Base-by-base conservation (phyloP, 1,140 invertebrate species). In the Vanessa tameamea region DNA sequence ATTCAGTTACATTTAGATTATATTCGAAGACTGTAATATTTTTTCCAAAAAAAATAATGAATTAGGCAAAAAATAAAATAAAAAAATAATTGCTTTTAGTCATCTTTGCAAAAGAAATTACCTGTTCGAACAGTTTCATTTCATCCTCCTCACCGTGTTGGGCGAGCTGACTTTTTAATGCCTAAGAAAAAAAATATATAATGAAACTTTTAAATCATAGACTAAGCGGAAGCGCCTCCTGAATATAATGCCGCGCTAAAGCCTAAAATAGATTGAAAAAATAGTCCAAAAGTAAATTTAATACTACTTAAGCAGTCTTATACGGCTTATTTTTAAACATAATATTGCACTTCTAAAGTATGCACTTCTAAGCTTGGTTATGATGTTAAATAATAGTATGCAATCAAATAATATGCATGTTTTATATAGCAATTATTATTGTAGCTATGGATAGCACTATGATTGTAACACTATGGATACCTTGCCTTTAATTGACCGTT, bases 61-160 rank as follows among this genome's bases (percentile, higher is more conserved):
- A 26, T 1, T 26, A 14, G 9, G 9, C 9, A 23, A 61, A 16
- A 53, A 69, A 50, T 31, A 26, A 72, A 67, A 64, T 69, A 68
- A 59, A 61, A 31, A 43, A 12, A 61, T n/a, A n/a, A 20, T 20
- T 20, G 20, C 0, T 20, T 20, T 20, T 20, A 20, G 20, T 20
- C 20, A 20, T 20, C 20, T 20, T 20, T 1, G 20, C 20, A 20
- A 20, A 20, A 20, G 20, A 20, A 20, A 20, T 20, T 73, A 91
- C 89, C 81, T 87, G 84, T 73, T 92, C 88, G 69, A 91, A 73
- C 43, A 83, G 73, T 69, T 89, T 81, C 59, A 87, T 71, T 43
- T 90, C 86, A 53, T 92, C 90, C 23, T 87, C 86, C 80, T 92
- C 90, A 90, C 76, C 82, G 77, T 69, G 74, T 74, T 86, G 88